A percentile compares a stretch with the other conserved stretches of the same genome.
These are phyloP conservation scores for Agrilus biguttatus DNA, from an alignment of 2,888 invertebrate species.

Conservation along the genomic window DNA sequence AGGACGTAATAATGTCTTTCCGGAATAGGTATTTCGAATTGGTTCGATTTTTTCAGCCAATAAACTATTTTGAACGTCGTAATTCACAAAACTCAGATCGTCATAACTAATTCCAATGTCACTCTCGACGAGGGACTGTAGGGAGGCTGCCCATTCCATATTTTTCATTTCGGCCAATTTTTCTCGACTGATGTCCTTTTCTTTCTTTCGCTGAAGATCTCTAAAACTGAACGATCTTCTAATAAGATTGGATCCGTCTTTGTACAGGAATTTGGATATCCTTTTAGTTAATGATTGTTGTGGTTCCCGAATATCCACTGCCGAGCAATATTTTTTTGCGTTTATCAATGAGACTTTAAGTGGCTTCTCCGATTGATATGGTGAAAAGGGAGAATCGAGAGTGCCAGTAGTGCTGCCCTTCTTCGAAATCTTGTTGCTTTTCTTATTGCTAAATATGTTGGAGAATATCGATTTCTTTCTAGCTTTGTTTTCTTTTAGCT, in stretches of 20 bases:
- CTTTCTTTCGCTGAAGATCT: slow-evolving; percentile 20
- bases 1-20: slow-evolving; percentile 5
- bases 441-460: slow-evolving; percentile 5
- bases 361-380: neutral
- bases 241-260: slow-evolving; percentile 22
- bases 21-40: slow-evolving; percentile 7
- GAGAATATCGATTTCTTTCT: slow-evolving; percentile 2
- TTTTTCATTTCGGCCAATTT: slow-evolving; percentile 24
- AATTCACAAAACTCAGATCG: slow-evolving; percentile 41
- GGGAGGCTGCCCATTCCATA: slow-evolving; percentile 36
- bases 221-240: slow-evolving; percentile 27
- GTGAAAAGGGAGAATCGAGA: neutral
- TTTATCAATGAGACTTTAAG: slow-evolving; percentile 2
- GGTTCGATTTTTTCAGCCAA: neutral
- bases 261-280: slow-evolving; percentile 17
- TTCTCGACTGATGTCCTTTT: slow-evolving; percentile 17
- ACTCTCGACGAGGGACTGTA: slow-evolving; percentile 38
- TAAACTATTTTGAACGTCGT: slow-evolving; percentile 26
- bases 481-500: slow-evolving; percentile 2
- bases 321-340: slow-evolving; percentile 7
- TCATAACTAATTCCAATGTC: slow-evolving; percentile 41
- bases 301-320: slow-evolving; percentile 17
- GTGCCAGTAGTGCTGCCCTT: neutral
- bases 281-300: slow-evolving; percentile 25
- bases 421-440: neutral